Base-by-base conservation (phyloP, 2,888 invertebrate species). In the Mesorhabditis sp. region DNA sequence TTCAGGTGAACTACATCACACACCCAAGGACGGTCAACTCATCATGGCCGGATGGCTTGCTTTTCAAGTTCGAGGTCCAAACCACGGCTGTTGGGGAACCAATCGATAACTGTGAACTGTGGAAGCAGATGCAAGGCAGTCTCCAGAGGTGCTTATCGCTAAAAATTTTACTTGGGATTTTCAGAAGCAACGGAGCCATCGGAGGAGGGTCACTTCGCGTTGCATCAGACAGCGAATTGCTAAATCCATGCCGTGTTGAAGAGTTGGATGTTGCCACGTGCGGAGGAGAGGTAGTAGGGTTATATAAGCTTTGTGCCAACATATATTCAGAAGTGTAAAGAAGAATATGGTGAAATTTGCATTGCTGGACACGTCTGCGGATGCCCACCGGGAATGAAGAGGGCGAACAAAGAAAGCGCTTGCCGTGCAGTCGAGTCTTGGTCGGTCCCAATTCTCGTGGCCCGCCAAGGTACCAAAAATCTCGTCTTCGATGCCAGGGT, bases 11-110 rank as follows among this genome's bases (percentile, higher is more conserved):
- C 62, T 85, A 78, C 71, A 82, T 85, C 69, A 82, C 81, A 13
- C 86, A 86, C 70, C 86, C 86, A 42, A 81, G 83, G 76, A 83
- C 83, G 2, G 78, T 83, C 67, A 86, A 85, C 28, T 41, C 68
- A 50, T 78, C 80, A 1, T 85, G 84, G 84, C 75, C 76, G 62
- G 78, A 85, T 72, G 86, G 86, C 42, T 74, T 86, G 13, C 72
- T 85, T 64, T 80, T 86, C 75, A 83, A 86, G 70, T 85, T 83
- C 70, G 77, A 81, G 58, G 80, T 85, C 41, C 82, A 82, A 50
- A 78, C 80, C 3, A 77, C 75, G 4, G 78, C 79, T 45, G 65
- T 76, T 7, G 70, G 67, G 41, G 63, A 68, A 13, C 82, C 82
- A 4, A 74, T 82, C 62, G 82, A 84, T 69, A 77, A 76, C 41